Evolutionary conservation across 2,797 vertebrate species (phyloP).

Genomic region (Masticophis lateralis): DNA sequence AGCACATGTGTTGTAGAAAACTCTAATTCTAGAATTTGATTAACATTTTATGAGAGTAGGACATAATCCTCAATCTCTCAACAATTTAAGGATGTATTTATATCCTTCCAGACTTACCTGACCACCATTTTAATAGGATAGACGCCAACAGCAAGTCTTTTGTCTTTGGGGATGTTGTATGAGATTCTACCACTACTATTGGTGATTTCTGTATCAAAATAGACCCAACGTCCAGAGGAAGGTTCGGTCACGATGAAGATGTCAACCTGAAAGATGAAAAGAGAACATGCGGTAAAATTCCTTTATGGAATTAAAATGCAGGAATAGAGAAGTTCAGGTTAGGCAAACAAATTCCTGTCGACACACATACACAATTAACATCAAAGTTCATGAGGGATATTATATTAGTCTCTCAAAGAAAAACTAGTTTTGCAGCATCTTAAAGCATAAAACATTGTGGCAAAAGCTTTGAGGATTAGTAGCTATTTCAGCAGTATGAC

Average conservation of each 20-base stretch:
- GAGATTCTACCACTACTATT: conserved; percentile 91
- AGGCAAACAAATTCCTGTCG: background rate
- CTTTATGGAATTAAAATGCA: background rate
- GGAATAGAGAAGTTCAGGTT: background rate
- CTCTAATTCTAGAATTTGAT: background rate
- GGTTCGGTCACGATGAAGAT: conserved; percentile 92
- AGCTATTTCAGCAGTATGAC: background rate
- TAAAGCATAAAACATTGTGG: background rate
- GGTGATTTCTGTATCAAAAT: conserved; percentile 94
- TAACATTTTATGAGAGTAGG: background rate
- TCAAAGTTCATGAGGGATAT: background rate
- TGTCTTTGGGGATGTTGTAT: conserved; percentile 88
- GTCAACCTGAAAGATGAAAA: conserved; percentile 79
- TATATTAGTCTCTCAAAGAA: background rate
- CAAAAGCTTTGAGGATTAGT: background rate
- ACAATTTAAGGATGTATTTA: background rate
- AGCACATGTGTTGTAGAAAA: background rate
- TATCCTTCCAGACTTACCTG: conserved; percentile 77
- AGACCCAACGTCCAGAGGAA: conserved; percentile 90
- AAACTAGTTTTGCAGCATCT: background rate
- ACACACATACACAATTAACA: background rate
- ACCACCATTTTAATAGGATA: conserved; percentile 98
- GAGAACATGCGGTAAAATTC: background rate
- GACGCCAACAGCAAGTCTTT: conserved; percentile 87
- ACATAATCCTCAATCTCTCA: background rate